Base-by-base conservation (phyloP, 2,888 invertebrate genomes). In the Caenorhabditis sp. region DNA sequence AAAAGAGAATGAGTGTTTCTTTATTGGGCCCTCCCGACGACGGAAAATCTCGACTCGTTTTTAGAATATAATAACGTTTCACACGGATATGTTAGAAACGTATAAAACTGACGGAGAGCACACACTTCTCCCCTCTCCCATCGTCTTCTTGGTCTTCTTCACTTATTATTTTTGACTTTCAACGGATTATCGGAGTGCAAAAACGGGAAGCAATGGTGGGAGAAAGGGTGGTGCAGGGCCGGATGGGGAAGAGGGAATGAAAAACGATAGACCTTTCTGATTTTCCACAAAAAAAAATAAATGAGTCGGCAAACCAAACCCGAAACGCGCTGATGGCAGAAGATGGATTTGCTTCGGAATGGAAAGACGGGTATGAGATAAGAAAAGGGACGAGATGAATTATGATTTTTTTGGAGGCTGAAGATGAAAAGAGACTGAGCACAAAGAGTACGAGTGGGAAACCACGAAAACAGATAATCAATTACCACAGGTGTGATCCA, bases 401-500 rank as follows among this genome's bases (percentile, higher is more conserved):
- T 70, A 79, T 79, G 63, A 79, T 56, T 47, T 12, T 44, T 31
- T n/a, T 35, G 8, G 61, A 47, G 35, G 28, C 2, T 12, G 16
- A 28, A 19, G n/a, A 16, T 24, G n/a, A 6, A 1, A 14, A n/a
- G 58, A 35, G 38, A 2, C 6, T 10, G 38, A 26, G 70, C 49
- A 79, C 70, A 79, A 79, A 79, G 79, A 72, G 79, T 70, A 79
- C 70, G 63, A 68, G 58, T 31, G 56, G 16, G 19, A 69, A 79
- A 79, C 79, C 79, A 79, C 79, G 79, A 79, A 79, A 79, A 79
- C 79, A 79, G 79, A 79, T 79, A 79, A 79, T 79, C 79, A 79
- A 79, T 79, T 79, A 79, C 70, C 79, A 64, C 70, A 79, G 79
- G 79, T 79, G 79, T 70, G 79, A 79, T 70, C 79, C 56, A 63